Percentiles rank a stretch among this genome's conserved stretches.
phyloP scores from a whole-genome alignment of 2,888 invertebrate genomes.

The Drosophila sordidula region DNA sequence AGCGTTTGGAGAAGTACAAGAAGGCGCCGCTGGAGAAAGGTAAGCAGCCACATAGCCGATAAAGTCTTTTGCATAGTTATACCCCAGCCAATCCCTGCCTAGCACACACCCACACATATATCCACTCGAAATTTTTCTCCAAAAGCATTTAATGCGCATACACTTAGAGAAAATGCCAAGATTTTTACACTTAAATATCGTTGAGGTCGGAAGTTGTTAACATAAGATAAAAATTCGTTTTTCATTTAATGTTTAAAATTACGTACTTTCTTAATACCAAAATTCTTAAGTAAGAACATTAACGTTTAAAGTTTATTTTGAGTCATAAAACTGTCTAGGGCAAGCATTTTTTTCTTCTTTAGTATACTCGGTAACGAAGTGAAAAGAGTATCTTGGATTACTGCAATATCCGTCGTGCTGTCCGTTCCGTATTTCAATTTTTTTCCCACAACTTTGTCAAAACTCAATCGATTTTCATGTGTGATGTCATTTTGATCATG shows the following conservation, averaged over 20 bases:
- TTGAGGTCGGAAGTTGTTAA: no score
- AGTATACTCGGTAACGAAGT: no score
- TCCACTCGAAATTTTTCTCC: constrained; percentile 25
- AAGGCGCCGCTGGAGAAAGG: constrained; percentile 97
- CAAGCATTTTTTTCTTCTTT: no score
- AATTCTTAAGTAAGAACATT: neutral
- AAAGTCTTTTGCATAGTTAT: constrained; percentile 4
- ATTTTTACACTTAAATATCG: neutral
- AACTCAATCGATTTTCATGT: no score
- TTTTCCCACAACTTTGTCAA: no score
- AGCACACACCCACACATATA: neutral
- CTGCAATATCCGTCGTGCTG: no score
- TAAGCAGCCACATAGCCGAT: constrained; percentile 82
- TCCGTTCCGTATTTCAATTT: no score
- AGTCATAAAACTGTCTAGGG: no score
- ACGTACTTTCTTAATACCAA: neutral
- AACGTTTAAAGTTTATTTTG: no score
- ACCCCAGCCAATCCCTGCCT: neutral
- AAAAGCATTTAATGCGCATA: constrained; percentile 1
- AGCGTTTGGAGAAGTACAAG: constrained; percentile 98
- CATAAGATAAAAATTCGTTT: neutral
- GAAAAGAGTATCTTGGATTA: no score
- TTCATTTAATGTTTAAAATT: neutral
- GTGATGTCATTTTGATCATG: no score
- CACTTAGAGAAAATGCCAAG: constrained; percentile 10